Evolutionary conservation across 2,888 invertebrate genomes (phyloP), one percentile per base, ranked within the genome.

Genomic region (Dermolepida albohirtum): DNA sequence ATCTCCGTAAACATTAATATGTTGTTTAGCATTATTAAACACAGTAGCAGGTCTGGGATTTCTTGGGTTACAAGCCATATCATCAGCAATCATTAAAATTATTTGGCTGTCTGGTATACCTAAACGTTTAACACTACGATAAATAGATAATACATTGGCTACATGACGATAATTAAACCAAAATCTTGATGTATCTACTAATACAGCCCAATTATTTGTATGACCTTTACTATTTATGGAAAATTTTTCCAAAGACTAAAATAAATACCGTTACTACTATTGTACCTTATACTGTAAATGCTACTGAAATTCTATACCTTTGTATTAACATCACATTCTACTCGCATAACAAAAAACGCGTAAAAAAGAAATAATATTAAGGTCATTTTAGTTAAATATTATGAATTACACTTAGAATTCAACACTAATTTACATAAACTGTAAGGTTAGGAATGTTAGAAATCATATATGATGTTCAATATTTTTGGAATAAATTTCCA

Each of bases 111-210:
- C 98, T 0, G 98, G 98, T 75, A 99, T 98, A n/a, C 99, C 99
- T 2, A 99, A 86, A 12, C 98, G 87, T 84, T 99, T 99, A 0
- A 99, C 97, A 80, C 97, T 97, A 10, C 98, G 89, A 81, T 99
- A 99, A 71, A 99, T 96, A 0, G 98, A 99, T 14, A 99, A 84
- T 0, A 98, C 98, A 83, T 99, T 99, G 2, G 99, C 98, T 34
- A 98, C 97, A 89, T 99, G 99, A 5, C 99, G 90, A 83, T 99
- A 99, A 83, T 99, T 99, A 81, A 99, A 99, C 99, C 99, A 99
- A 84, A 99, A 99, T 66, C 98, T 86, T 0, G 98, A 98, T 0
- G 98, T 98, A 82, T 98, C 98, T 0, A 99, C 98, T 64, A 99
- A 84, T 11, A 99, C 98, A 0, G 99, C 99, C 99, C 99, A 99